Base-by-base conservation (phyloP, 2,113 vertebrate genomes). In the Formicarius rufipectus region DNA sequence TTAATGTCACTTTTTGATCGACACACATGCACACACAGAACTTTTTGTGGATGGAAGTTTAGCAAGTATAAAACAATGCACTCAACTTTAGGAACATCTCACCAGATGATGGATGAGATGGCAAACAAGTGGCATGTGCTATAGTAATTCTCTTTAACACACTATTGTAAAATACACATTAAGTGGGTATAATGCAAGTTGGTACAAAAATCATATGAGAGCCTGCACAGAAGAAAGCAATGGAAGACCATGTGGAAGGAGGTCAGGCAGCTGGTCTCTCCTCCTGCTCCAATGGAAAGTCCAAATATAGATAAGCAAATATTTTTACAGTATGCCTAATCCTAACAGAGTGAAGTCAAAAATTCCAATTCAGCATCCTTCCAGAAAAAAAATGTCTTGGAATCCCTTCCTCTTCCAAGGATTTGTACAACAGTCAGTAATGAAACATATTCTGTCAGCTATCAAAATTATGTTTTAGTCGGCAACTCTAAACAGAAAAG, bases 21-120 rank as follows among this genome's bases (percentile, higher is more conserved):
- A 4, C 0, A 0, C 1, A 5, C 6, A 8, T 14, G 12, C 19
- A 50, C 2, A n/a, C 19, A 49, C 4, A 59, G 6, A 37, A 52
- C 3, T 25, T 56, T 60, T 33, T 3, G 2, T 59, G 40, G 24
- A 31, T 33, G 4, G 28, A 60, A 67, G 17, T 63, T 87, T 59
- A 78, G 14, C 35, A 90, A 79, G 50, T 35, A 45, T 17, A 39
- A 90, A 94, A 20, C 40, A 83, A 49, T 4, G 5, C 31, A 45
- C 4, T 84, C 19, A 50, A 44, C 23, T 73, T 81, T 50, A 83
- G 75, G 85, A 87, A 85, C 4, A 6, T n/a, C 18, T 84, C 19
- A 44, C 27, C 12, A 33, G 20, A 6, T 15, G 47, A 79, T n/a
- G 37, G 68, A 76, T 55, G 73, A 63, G 37, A 35, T 10, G 17